Conservation (phyloP, 2,113 vertebrate species). For the Indicator indicator region DNA sequence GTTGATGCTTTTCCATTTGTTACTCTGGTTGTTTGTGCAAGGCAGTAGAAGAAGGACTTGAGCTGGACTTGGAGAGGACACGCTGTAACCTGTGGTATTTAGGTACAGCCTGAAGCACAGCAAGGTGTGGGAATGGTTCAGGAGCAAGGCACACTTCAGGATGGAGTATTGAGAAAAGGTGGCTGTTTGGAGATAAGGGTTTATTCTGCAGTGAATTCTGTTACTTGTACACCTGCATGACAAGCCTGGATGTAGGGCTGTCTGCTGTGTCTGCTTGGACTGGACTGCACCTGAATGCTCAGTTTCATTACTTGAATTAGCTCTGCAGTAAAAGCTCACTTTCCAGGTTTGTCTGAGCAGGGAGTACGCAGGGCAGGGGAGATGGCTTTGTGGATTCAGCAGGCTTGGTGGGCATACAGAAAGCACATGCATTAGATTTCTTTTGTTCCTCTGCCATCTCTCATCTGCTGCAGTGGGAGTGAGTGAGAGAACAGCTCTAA, state of each 20-base stretch:
- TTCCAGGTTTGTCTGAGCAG: not conserved
- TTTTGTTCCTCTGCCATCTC: not conserved
- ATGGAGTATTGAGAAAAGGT: not conserved
- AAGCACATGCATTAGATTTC: not conserved
- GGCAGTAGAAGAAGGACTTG: not conserved
- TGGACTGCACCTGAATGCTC: not conserved
- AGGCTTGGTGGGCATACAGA: not conserved
- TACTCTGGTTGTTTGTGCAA: not conserved
- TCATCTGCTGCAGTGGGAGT: not conserved
- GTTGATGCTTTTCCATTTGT: constrained; percentile 26
- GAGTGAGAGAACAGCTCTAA: not conserved
- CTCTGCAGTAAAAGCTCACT: not conserved
- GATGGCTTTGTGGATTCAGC: not conserved
- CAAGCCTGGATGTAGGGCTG: not conserved
- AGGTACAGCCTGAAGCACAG: not conserved
- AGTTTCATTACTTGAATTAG: not conserved
- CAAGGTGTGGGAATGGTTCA: not conserved
- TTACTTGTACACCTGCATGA: not conserved
- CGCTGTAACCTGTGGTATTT: not conserved
- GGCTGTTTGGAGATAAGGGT: fast-evolving
- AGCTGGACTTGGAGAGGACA: not conserved
- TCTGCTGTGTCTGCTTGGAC: not conserved
- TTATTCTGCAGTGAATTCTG: not conserved
- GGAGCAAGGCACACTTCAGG: not conserved
- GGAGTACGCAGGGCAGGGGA: not conserved